Conservation (phyloP, 2,888 invertebrate species). For the Siphonodentalium dalli region DNA sequence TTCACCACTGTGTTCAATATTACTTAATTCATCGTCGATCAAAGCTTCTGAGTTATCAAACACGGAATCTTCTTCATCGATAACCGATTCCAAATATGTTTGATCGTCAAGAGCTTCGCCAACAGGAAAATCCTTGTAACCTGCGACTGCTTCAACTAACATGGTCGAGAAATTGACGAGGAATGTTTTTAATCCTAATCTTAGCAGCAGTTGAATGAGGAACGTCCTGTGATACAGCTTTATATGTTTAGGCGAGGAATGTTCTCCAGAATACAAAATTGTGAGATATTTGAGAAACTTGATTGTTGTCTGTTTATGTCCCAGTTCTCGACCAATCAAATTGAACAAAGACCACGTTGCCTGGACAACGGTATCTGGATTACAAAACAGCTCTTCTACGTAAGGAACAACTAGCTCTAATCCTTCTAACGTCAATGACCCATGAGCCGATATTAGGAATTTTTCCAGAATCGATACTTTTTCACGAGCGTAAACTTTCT, state of each 20-base stretch:
- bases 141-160: conserved; percentile 92
- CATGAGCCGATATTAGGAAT: conserved; percentile 41
- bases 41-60: not conserved
- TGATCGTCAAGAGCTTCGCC: too few species aligned
- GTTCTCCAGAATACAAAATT: conserved; percentile 49
- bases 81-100: not conserved
- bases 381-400: conserved; percentile 79
- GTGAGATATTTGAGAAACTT: conserved; percentile 57
- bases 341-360: conserved; percentile 93
- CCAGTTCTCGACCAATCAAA: conserved; percentile 80
- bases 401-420: conserved; percentile 83
- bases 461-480: conserved; percentile 51
- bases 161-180: conserved; percentile 87
- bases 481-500: conserved; percentile 47
- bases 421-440: conserved; percentile 54
- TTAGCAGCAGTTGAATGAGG: conserved; percentile 83
- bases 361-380: conserved; percentile 83
- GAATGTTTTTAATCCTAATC: conserved; percentile 86
- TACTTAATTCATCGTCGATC: too few species aligned
- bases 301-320: conserved; percentile 67
- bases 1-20: too few species aligned
- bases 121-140: conserved; percentile 78
- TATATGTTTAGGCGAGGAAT: conserved; percentile 57
- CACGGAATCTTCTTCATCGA: conserved; percentile 1
- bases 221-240: conserved; percentile 89